phyloP scores from a whole-genome alignment of 2,113 vertebrate genomes.

The Peucedramus taeniatus region DNA sequence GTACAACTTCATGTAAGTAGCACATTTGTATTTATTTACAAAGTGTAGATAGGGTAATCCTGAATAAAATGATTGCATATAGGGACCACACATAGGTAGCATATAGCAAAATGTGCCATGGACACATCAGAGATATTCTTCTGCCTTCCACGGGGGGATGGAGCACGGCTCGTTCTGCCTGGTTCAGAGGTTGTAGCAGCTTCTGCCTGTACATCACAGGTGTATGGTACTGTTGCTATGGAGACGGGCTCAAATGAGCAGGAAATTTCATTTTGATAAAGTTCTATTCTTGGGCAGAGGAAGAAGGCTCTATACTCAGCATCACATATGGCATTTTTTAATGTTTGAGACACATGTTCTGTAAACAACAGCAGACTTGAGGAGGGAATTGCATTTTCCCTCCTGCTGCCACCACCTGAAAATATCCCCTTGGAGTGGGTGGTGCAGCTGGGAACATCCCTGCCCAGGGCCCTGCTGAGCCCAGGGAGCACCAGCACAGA shows the following conservation, averaged over 20 bases:
- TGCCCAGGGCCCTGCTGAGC: rapidly evolving
- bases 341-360: background rate
- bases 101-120: background rate
- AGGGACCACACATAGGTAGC: background rate
- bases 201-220: background rate
- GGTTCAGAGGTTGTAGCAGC: background rate
- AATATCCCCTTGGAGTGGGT: background rate
- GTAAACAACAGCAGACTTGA: background rate
- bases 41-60: background rate
- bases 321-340: background rate
- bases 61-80: background rate
- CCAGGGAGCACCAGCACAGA: rapidly evolving
- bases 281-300: conserved; percentile 36
- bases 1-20: background rate
- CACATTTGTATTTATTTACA: conserved; percentile 16
- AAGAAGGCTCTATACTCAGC: background rate
- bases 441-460: background rate
- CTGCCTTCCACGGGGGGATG: background rate
- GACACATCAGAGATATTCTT: background rate
- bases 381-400: background rate
- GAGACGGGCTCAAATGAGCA: conserved; percentile 12
- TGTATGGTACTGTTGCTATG: conserved; percentile 39
- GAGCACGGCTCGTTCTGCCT: background rate
- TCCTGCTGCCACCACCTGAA: background rate
- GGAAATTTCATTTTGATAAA: conserved; percentile 47